Evolutionary conservation across 2,797 vertebrate genomes (phyloP).

Genomic region (Pelobates cultripes): DNA sequence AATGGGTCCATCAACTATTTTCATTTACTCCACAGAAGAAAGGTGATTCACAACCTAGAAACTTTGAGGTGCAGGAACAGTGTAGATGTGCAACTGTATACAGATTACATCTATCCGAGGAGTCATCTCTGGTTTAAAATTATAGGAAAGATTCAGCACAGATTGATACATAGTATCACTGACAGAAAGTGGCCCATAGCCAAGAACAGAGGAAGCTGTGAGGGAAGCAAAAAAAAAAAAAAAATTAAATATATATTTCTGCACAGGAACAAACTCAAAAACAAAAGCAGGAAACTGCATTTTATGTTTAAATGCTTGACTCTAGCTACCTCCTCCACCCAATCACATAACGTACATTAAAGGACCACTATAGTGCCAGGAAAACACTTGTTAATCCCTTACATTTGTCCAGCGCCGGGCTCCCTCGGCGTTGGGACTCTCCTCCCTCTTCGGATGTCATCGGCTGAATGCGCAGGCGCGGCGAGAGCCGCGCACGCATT

Average conservation of each 20-base stretch:
- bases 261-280: not conserved
- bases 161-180: not conserved
- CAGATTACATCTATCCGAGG: not conserved
- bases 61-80: not conserved
- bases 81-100: not conserved
- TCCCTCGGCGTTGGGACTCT: too few relatives aligned
- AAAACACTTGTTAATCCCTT: too few relatives aligned
- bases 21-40: too few relatives aligned
- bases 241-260: not conserved
- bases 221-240: constrained; percentile 1
- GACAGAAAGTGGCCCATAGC: not conserved
- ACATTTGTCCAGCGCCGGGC: too few relatives aligned
- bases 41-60: not conserved
- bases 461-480: too few relatives aligned
- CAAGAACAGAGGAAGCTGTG: not conserved
- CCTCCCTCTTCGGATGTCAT: too few relatives aligned
- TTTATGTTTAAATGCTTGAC: not conserved
- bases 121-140: not conserved
- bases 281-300: constrained; percentile 4
- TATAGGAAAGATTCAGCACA: not conserved
- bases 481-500: too few relatives aligned
- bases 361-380: too few relatives aligned
- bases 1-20: not conserved
- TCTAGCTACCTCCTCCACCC: not conserved
- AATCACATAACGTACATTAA: not conserved